A percentile compares a stretch with the other conserved stretches of the same genome.
Conservation (phyloP, 2,888 invertebrate genomes). For the Noctua janthina region DNA sequence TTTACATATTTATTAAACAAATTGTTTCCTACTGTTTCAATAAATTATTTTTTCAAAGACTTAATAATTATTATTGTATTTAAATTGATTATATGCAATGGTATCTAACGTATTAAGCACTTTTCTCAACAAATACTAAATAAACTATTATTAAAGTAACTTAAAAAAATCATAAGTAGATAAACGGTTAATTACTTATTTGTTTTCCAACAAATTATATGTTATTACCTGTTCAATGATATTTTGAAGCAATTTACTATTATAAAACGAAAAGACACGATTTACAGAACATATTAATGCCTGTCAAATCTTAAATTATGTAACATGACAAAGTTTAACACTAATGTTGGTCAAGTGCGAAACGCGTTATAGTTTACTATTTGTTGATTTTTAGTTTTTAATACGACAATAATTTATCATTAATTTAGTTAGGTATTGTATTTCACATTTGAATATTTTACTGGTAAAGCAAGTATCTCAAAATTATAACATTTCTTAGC, state of each 20-base stretch:
- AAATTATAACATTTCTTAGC: not conserved
- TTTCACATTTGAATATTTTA: not conserved
- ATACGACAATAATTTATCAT: not conserved
- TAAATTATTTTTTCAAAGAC: not conserved
- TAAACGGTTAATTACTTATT: not conserved
- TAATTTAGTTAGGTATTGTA: no score
- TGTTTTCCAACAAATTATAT: not conserved
- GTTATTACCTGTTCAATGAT: not conserved
- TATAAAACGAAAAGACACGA: not conserved
- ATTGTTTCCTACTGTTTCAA: not conserved
- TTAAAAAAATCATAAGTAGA: not conserved
- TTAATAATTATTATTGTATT: not conserved
- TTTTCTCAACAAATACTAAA: not conserved
- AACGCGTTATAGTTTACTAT: conserved; percentile 4
- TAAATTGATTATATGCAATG: not conserved
- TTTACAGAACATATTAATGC: conserved; percentile 14
- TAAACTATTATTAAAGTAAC: not conserved
- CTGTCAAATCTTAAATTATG: not conserved
- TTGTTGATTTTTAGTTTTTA: not conserved
- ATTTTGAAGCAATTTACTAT: not conserved
- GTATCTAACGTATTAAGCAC: not conserved
- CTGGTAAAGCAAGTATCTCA: not conserved
- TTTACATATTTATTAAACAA: not conserved
- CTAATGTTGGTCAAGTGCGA: conserved; percentile 24
- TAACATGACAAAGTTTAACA: conserved; percentile 10